Evolutionary conservation across 2,888 invertebrate genomes (phyloP).

Genomic region (Drosophila ustulata): DNA sequence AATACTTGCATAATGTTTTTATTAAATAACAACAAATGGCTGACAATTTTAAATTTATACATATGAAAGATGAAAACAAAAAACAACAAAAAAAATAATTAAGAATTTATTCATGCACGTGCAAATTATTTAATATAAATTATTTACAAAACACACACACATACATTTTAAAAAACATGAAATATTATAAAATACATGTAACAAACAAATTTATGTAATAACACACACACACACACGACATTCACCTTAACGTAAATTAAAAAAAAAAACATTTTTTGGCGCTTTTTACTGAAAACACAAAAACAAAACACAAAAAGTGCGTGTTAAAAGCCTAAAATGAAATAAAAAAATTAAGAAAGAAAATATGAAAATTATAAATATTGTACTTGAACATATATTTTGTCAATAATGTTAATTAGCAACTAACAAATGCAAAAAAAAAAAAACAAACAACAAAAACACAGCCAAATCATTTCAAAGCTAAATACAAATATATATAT

Average conservation of each 20-base stretch:
- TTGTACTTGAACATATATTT: slow-evolving; percentile 51
- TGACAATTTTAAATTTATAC: slow-evolving; percentile 79
- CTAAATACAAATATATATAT: slow-evolving; percentile 16
- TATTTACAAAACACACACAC: slow-evolving; percentile 48
- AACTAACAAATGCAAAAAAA: slow-evolving; percentile 45
- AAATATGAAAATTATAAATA: slow-evolving; percentile 46
- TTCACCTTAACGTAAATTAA: slow-evolving; percentile 13
- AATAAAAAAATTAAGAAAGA: slow-evolving; percentile 31
- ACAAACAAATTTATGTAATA: slow-evolving; percentile 18
- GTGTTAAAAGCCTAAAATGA: slow-evolving; percentile 18
- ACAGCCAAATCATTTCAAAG: slow-evolving; percentile 44
- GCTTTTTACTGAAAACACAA: slow-evolving; percentile 34
- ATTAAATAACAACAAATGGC: slow-evolving; percentile 69
- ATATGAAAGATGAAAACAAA: slow-evolving; percentile 33
- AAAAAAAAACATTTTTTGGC: slow-evolving; percentile 26
- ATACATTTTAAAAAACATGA: slow-evolving; percentile 14
- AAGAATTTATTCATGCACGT: slow-evolving; percentile 77
- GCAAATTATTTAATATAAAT: slow-evolving; percentile 69
- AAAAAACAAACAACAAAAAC: slow-evolving; percentile 18
- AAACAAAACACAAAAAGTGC: slow-evolving; percentile 12
- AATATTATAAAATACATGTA: slow-evolving; percentile 16
- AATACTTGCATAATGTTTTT: slow-evolving; percentile 69
- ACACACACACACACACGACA: slow-evolving; percentile 28
- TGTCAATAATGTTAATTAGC: slow-evolving; percentile 82
- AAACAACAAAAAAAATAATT: slow-evolving; percentile 43